Percentiles rank a stretch among this genome's conserved stretches.
These are phyloP conservation scores for Xylota segnis DNA, from an alignment of 2,888 invertebrate genomes.

Conservation along the genomic window DNA sequence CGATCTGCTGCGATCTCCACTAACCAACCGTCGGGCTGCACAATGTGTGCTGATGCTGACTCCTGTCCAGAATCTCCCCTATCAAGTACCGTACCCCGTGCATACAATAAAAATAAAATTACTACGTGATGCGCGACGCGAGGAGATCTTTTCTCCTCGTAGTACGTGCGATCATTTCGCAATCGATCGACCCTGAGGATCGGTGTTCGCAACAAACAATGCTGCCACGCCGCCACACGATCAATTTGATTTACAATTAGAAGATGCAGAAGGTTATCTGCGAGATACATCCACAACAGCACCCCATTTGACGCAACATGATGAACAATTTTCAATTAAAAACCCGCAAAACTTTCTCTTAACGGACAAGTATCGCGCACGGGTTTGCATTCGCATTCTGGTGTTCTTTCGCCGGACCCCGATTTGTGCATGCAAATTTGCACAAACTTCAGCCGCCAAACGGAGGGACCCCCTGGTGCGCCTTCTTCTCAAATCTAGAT, in stretches of 20 bases:
- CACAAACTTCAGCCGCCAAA: constrained; percentile 56
- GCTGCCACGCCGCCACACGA: constrained; percentile 30
- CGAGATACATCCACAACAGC: constrained; percentile 8
- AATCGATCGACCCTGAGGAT: constrained; percentile 61
- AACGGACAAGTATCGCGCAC: constrained; percentile 26
- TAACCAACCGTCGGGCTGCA: constrained; percentile 1
- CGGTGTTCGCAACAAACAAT: constrained; percentile 43
- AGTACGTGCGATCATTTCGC: constrained; percentile 34
- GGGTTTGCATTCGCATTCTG: constrained; percentile 45
- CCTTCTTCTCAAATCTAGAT: constrained; percentile 43
- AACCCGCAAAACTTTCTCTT: constrained; percentile 63
- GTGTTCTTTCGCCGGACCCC: constrained; percentile 45
- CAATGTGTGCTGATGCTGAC: constrained; percentile 3
- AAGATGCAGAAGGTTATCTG: constrained; percentile 64
- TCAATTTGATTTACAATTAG: constrained; percentile 70
- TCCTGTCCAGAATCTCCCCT: constrained; percentile 47
- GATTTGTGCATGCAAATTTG: constrained; percentile 64
- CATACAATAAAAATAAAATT: constrained; percentile 34
- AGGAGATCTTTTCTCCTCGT: constrained; percentile 25
- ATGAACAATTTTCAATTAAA: constrained; percentile 66
- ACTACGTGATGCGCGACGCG: constrained; percentile 36
- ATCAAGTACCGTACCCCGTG: constrained; percentile 26
- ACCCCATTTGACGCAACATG: constrained; percentile 63
- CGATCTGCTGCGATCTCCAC: constrained; percentile 18
- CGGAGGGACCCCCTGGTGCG: constrained; percentile 40